Evolutionary conservation across 2,797 vertebrate species (phyloP), one percentile per base, ranked within the genome.

Genomic region (Enteromius thamalakanensis): DNA sequence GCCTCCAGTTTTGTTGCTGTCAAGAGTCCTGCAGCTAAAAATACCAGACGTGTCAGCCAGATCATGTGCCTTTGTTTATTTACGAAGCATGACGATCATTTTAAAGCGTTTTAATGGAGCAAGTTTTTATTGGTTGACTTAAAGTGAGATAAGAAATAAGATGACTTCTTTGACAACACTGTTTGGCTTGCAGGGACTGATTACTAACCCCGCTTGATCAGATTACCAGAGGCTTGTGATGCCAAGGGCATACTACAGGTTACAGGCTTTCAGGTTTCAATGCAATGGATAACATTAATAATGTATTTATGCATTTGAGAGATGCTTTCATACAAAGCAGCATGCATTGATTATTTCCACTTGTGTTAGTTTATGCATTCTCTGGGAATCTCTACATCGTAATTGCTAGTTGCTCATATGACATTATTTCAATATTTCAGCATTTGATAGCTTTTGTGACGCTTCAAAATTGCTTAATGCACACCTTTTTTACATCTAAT

Each of bases 11-110:
- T 67, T 58, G 49, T 29, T 65, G 47, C 51, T 82, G 69, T 67
- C 42, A 47, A 42, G 51, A 34, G 29, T 68, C 76, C 19, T 76
- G 17, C 76, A 53, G 42, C 78, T 81, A 80, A 83, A 86, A 78
- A 88, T 88, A 86, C 42, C 49, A n/a, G 1, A 42, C 0, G 10
- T 10, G 45, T 85, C 32, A 84, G 58, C 49, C 84, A 29, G 68
- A 86, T 85, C 62, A 84, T 87, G 81, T 62, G 34, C 55, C 77
- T 77, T 85, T 88, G 49, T 84, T 87, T 72, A 87, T 87, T 87
- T 80, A 69, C 51, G 49, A 70, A 81, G 42, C n/a, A 4, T 67
- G n/a, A 74, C 58, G 62, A 55, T 47, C 45, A 62, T 74, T 79
- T 68, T 60, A 49, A 84, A 55, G 60, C 62, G 5, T 1, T 23